Evolutionary conservation across 2,797 vertebrate species (phyloP).

Genomic region (Micropoecilia bifurca): DNA sequence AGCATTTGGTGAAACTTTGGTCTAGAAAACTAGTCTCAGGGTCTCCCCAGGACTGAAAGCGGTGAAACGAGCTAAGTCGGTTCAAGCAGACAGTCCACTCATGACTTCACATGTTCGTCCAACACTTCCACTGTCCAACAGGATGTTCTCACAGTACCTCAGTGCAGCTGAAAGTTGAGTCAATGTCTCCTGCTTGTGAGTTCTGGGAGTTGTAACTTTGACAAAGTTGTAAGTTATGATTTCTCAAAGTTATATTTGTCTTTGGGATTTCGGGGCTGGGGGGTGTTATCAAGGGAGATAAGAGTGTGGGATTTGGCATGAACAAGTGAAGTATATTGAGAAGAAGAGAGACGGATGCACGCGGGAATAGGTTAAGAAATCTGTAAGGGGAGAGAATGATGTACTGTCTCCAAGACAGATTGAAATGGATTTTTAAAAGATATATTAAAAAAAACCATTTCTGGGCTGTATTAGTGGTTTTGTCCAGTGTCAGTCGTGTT

Average conservation of each 20-base stretch:
- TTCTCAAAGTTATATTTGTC: slow-evolving; percentile 36
- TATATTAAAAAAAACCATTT: neutral
- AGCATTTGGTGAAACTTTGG: slow-evolving; percentile 39
- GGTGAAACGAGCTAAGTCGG: slow-evolving; percentile 7
- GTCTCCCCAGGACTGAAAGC: neutral
- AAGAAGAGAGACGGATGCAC: slow-evolving; percentile 5
- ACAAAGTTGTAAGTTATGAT: slow-evolving; percentile 38
- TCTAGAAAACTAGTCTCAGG: slow-evolving; percentile 17
- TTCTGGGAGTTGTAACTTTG: slow-evolving; percentile 40
- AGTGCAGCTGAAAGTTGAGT: slow-evolving; percentile 24
- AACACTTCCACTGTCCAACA: neutral
- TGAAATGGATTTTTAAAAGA: neutral
- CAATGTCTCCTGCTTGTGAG: slow-evolving; percentile 29
- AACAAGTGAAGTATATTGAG: slow-evolving; percentile 10
- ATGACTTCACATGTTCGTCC: slow-evolving; percentile 2
- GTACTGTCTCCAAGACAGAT: slow-evolving; percentile 17
- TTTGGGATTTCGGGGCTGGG: neutral
- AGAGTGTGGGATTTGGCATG: slow-evolving; percentile 40
- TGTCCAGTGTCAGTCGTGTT: slow-evolving; percentile 24
- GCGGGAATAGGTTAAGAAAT: slow-evolving; percentile 36
- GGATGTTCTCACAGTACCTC: slow-evolving; percentile 4
- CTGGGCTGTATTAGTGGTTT: slow-evolving; percentile 42
- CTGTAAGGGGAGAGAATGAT: slow-evolving; percentile 23
- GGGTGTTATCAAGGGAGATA: slow-evolving; percentile 27
- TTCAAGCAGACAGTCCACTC: slow-evolving; percentile 31